Conservation (phyloP, 2,797 vertebrate species). For the Bucorvus abyssinicus region DNA sequence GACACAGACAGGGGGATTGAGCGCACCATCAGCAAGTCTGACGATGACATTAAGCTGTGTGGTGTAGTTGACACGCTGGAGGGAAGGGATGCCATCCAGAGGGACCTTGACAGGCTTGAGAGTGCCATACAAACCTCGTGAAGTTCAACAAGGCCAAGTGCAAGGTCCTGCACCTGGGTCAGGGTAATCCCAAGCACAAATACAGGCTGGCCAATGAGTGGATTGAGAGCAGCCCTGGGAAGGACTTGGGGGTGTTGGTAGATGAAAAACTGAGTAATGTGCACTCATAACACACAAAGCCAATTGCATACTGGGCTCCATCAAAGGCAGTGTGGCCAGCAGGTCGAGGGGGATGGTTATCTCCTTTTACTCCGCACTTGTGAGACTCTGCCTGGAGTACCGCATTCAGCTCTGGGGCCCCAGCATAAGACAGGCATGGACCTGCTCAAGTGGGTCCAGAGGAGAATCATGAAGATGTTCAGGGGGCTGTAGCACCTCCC, state of each 20-base stretch:
- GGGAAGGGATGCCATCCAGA: background rate
- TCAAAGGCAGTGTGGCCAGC: background rate
- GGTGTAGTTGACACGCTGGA: background rate
- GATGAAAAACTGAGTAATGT: background rate
- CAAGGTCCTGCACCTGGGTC: background rate
- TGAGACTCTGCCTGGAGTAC: background rate
- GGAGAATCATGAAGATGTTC: background rate
- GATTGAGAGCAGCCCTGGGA: background rate
- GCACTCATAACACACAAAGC: background rate
- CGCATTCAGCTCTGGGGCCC: background rate
- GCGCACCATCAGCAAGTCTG: background rate
- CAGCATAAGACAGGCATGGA: background rate
- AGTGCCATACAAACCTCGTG: background rate
- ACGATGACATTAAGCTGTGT: background rate
- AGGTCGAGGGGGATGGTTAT: background rate
- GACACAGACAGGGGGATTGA: background rate
- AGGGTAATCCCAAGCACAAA: background rate
- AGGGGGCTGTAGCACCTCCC: background rate
- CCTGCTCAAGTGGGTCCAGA: background rate
- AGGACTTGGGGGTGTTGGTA: background rate
- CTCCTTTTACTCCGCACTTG: background rate
- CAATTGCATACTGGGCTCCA: background rate
- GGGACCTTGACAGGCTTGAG: background rate
- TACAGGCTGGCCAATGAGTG: background rate
- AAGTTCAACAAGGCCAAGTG: background rate